phyloP scores from a whole-genome alignment of 2,113 vertebrate genomes.

The Neolamprologus variostigma region DNA sequence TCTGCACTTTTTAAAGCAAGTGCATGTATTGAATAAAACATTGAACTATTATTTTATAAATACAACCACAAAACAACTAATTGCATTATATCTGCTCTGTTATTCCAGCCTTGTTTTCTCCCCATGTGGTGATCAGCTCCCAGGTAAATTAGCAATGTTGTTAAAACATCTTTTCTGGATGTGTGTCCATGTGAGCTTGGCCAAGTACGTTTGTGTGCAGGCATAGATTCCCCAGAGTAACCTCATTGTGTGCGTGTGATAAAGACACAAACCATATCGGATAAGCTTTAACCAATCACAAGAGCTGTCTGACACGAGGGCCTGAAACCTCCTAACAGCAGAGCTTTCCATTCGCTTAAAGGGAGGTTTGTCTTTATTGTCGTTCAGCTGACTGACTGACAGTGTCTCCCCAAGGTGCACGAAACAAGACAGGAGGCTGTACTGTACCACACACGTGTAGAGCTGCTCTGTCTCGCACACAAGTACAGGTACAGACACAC shows the following conservation, averaged over 20 bases:
- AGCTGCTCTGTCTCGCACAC: slow-evolving; percentile 7
- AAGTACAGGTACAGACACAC: not conserved
- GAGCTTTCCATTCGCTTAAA: slow-evolving; percentile 12
- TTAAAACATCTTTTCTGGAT: slow-evolving; percentile 7
- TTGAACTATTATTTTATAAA: not conserved
- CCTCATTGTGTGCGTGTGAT: not conserved
- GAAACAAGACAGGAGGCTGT: slow-evolving; percentile 19
- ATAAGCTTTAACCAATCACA: not conserved
- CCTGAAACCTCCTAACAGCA: not conserved
- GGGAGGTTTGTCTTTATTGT: slow-evolving; percentile 8
- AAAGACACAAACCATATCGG: slow-evolving; percentile 8
- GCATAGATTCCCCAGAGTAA: not conserved
- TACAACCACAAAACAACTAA: not conserved
- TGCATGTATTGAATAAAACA: not conserved
- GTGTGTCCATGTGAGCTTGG: not conserved
- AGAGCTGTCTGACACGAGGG: not conserved
- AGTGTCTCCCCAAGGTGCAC: slow-evolving; percentile 24
- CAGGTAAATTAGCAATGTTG: not conserved
- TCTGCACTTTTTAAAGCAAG: not conserved
- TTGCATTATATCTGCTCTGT: not conserved
- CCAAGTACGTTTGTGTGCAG: not conserved
- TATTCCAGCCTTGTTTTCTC: not conserved
- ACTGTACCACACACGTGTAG: slow-evolving; percentile 32
- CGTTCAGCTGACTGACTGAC: slow-evolving; percentile 41
- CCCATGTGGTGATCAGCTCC: not conserved